Base-by-base conservation (phyloP, 92 coral and sea anemone species). In the Umimayanthus kanabou region DNA sequence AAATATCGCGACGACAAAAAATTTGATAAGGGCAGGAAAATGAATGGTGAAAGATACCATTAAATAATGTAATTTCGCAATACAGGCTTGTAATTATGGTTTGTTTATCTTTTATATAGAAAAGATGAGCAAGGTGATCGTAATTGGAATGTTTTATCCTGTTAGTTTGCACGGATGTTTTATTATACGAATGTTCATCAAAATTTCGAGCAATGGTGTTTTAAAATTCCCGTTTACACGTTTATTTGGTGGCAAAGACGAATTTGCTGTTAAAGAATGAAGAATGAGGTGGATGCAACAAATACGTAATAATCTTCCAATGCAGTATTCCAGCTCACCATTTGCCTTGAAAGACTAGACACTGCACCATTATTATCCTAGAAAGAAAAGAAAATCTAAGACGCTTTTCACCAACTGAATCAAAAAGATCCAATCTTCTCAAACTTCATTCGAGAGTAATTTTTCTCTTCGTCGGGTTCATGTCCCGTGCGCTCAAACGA, bases 261-360 rank as follows among this genome's bases (percentile, higher is more conserved):
- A 61, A 20, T 61, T 20, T 18, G 9, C 9, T 26, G 22, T 23
- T 61, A 61, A 22, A 61, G 58, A 53, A 53, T 47, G 58, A 53
- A 53, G 58, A 53, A 13, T 14, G 58, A 13, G 58, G 14, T 15
- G 58, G 58, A 53, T 61, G 69, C 69, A 4, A 61, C 8, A 61
- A 57, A 47, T 8, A 47, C 53, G 53, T 11, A 47, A 11, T 8
- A 47, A 47, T 47, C 53, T 47, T 47, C 18, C 20, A 53, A 53
- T 53, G 58, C 69, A 61, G 7, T 18, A 61, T 61, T 61, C 25
- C 69, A 73, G 77, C 42, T 75, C 45, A 75, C 79, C 79, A 75
- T 75, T 75, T 75, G 79, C 79, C 50, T 75, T 75, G 79, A 39
- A 75, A 75, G 79, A 75, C 26, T 75, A 73, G 78, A 37, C 39